A percentile compares a stretch with the other conserved stretches of the same genome.
These are phyloP conservation scores for Mormyrops attenuatus DNA, from an alignment of 2,797 vertebrate species.

Conservation along the genomic window DNA sequence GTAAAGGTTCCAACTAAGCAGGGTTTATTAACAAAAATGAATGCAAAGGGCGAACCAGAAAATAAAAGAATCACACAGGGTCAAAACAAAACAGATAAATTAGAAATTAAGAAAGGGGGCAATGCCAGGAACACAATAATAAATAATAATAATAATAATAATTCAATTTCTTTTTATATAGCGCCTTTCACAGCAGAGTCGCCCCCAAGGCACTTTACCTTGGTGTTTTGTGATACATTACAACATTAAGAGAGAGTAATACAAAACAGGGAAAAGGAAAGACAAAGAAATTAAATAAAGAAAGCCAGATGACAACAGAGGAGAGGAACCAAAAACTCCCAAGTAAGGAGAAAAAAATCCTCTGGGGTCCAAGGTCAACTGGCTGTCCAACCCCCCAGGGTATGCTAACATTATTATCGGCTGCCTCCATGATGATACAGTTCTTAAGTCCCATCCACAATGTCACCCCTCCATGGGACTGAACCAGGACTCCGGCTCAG, in stretches of 20 bases:
- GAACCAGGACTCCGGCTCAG: not conserved
- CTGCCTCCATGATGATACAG: too few relatives aligned
- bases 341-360: not conserved
- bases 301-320: not conserved
- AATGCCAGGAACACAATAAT: not conserved
- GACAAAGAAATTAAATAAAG: not conserved
- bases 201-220: not conserved
- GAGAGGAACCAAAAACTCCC: not conserved
- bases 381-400: not conserved
- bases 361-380: not conserved
- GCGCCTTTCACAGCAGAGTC: not conserved
- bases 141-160: too few relatives aligned
- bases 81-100: not conserved
- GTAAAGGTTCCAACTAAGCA: not conserved
- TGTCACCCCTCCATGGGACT: not conserved
- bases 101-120: not conserved
- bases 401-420: not conserved
- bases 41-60: not conserved
- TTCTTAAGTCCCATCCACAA: not conserved
- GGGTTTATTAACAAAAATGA: not conserved
- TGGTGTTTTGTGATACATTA: not conserved
- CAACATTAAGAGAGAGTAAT: not conserved
- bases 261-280: not conserved
- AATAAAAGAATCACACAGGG: not conserved
- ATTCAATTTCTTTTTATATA: not conserved